Evolutionary conservation across 2,797 vertebrate genomes (phyloP).

Genomic region (Cynodonichthys magdalenae): DNA sequence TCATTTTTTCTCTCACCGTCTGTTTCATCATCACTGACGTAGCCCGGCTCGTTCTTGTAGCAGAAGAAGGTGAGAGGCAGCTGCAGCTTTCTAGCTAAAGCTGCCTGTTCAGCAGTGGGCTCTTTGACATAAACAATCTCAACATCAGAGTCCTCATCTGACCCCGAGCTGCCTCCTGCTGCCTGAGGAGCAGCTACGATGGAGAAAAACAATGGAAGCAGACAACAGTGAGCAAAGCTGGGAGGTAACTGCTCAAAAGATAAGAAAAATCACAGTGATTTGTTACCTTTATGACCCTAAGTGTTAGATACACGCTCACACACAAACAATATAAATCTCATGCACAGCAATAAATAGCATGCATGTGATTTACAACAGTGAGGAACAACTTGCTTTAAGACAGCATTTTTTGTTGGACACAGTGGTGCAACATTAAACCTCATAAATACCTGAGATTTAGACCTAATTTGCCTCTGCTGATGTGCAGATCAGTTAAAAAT

Average conservation of each 20-base stretch:
- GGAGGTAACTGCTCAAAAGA: background rate
- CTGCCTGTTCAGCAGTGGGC: conserved; percentile 88
- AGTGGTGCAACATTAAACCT: conserved; percentile 12
- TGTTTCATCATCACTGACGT: conserved; percentile 87
- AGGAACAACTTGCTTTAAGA: conserved; percentile 16
- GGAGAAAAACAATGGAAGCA: conserved; percentile 29
- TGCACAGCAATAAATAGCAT: conserved; percentile 69
- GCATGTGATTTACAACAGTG: conserved; percentile 50
- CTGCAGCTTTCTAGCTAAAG: conserved; percentile 85
- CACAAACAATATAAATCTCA: conserved; percentile 18
- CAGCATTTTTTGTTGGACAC: conserved; percentile 14
- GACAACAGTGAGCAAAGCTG: conserved; percentile 9
- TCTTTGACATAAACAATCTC: conserved; percentile 87
- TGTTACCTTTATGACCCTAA: conserved; percentile 11
- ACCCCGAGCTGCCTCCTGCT: conserved; percentile 39
- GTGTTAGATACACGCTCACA: conserved; percentile 66
- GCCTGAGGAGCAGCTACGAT: conserved; percentile 51
- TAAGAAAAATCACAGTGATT: conserved; percentile 11
- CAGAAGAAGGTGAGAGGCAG: conserved; percentile 95
- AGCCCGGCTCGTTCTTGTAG: conserved; percentile 92
- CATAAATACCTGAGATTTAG: conserved; percentile 20
- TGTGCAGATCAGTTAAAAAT: conserved; percentile 22
- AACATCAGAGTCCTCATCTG: conserved; percentile 76
- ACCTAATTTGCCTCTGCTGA: conserved; percentile 37
- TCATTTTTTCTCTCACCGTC: conserved; percentile 84